Base-by-base conservation (phyloP, 1,140 invertebrate genomes). In the Pararge aegeria region DNA sequence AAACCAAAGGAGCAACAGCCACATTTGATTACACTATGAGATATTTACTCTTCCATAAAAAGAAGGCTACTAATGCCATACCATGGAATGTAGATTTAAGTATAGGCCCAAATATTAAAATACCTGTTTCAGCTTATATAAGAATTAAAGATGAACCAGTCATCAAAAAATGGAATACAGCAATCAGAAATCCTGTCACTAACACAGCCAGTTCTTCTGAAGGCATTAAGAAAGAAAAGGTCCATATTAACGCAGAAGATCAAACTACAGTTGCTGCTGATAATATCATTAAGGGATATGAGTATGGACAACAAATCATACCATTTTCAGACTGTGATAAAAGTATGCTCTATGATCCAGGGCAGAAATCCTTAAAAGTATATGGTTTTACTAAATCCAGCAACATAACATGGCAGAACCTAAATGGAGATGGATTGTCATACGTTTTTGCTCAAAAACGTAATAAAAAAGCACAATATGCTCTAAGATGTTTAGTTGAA, bases 31-130 rank as follows among this genome's bases (percentile, higher is more conserved):
- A 80, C 19, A 78, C 82, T 5, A 82, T 87, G 74, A 76, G 68
- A 44, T 85, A 85, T 67, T 67, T 89, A 20, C 49, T 84, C 7
- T 90, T 86, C 52, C 86, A 90, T 56, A 83, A 79, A 53, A 89
- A 79, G 48, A 90, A 75, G 68, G 58, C 66, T 20, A 60, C 75
- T 1, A 80, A 76, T 50, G 58, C 82, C 4, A 54, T 51, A 1
- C 75, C 84, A 2, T 88, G 87, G 85, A 86, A 90, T 79, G 77
- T 81, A 6, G 84, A 90, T 64, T 61, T 91, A 20, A 77, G 73
- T 60, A 87, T 91, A 64, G 87, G 87, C 5, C 78, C 85, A 24
- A 79, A 86, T 64, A 82, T 90, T 13, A 84, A 80, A 64, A 90
- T 91, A 70, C 90, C 90, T 24, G 72, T 91, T 1, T 83, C 87